phyloP scores from a whole-genome alignment of 1,140 invertebrate species.

The Scaptomyza montana region DNA sequence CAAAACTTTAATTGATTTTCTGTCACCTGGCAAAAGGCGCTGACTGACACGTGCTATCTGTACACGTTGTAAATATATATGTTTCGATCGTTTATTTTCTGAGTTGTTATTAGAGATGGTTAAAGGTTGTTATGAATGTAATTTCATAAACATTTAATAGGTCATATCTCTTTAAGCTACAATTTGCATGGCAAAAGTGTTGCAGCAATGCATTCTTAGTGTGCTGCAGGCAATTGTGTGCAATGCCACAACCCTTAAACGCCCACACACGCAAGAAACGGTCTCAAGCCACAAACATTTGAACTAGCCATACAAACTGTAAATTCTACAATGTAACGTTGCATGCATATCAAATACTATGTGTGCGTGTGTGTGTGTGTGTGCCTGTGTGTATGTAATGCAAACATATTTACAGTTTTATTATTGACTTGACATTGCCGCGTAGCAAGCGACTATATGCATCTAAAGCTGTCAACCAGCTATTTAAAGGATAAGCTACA shows the following conservation, averaged over 20 bases:
- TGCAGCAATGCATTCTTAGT: constrained; percentile 3
- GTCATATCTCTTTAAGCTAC: not conserved
- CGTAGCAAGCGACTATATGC: not conserved
- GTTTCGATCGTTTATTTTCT: not conserved
- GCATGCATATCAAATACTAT: constrained; percentile 53
- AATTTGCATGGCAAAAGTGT: not conserved
- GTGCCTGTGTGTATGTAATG: constrained; percentile 13
- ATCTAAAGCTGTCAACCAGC: constrained; percentile 9
- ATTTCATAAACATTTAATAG: not conserved
- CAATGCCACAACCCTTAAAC: constrained; percentile 29
- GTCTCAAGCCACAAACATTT: constrained; percentile 17
- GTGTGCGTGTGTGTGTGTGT: constrained; percentile 15
- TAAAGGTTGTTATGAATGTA: no score
- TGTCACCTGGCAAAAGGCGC: constrained; percentile 43
- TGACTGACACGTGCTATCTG: constrained; percentile 42
- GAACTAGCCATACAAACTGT: constrained; percentile 27
- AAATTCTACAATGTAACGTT: constrained; percentile 31
- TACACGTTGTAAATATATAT: not conserved
- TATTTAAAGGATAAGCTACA: not conserved
- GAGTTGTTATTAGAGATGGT: no score
- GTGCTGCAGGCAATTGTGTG: constrained; percentile 9
- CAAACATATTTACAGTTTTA: constrained; percentile 76
- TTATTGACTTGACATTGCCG: constrained; percentile 47
- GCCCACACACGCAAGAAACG: constrained; percentile 17
- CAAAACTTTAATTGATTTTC: constrained; percentile 77